Base-by-base conservation (phyloP, 2,888 invertebrate genomes). In the Agrotis exclamationis region DNA sequence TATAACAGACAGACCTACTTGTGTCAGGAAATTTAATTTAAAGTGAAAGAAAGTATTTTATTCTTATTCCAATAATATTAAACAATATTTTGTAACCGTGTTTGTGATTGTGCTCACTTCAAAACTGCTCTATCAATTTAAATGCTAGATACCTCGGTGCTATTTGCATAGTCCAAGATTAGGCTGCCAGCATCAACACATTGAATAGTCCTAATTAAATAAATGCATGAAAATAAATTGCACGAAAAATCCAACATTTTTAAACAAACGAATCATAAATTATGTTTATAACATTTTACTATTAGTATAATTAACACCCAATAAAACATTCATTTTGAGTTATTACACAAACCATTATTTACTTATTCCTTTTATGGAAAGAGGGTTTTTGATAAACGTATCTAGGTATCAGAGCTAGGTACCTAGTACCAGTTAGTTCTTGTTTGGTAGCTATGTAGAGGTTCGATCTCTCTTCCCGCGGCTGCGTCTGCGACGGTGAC, bases 301-400 rank as follows among this genome's bases (percentile, higher is more conserved):
- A 76, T 76, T 48, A 71, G 60, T 62, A 62, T 59, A 54, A 74
- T 77, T 67, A 71, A 63, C 39, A 48, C n/a, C 45, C 50, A 69
- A 67, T 60, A 69, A 71, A 68, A 58, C 45, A 60, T 24, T 66
- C 54, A 53, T 57, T 47, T 45, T 16, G 18, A 64, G 39, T 39
- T 62, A 64, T 80, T 71, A 70, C 28, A 69, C 57, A 50, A 68
- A 66, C 39, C 57, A 64, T 84, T 60, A 74, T 73, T 82, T 70
- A 53, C 60, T 75, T 66, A 53, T 64, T 69, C 79, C 66, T 79
- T 70, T 63, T 82, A 82, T 67, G 67, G 75, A 28, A 70, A 69
- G 48, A 48, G 22, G 18, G 66, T 48, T 66, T 74, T 75, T 79
- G 63, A 74, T 76, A 66, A 60, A 74, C 56, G 28, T 62, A 70